Evolutionary conservation across 2,797 vertebrate species (phyloP).

Genomic region (Neopelma chrysocephalum): DNA sequence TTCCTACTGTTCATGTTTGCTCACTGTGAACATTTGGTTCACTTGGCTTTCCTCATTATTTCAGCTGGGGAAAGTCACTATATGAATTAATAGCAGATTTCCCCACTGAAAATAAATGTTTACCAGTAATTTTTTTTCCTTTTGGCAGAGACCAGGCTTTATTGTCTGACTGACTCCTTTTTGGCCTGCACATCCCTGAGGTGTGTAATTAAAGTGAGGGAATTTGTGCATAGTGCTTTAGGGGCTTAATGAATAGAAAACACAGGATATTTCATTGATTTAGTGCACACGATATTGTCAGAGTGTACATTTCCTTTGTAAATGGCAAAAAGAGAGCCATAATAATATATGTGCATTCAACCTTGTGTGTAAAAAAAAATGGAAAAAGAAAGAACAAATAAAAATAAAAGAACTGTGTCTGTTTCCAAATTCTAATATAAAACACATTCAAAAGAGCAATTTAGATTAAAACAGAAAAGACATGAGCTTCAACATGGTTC

Average conservation of each 20-base stretch:
- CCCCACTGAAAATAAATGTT: slow-evolving; percentile 82
- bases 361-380: slow-evolving; percentile 20
- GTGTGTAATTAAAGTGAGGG: slow-evolving; percentile 82
- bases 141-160: slow-evolving; percentile 76
- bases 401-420: slow-evolving; percentile 61
- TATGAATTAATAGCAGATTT: slow-evolving; percentile 82
- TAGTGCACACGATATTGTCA: slow-evolving; percentile 68
- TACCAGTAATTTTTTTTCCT: slow-evolving; percentile 63
- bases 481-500: slow-evolving; percentile 64
- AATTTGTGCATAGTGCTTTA: slow-evolving; percentile 77
- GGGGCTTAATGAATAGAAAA: slow-evolving; percentile 79
- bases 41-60: slow-evolving; percentile 79
- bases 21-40: slow-evolving; percentile 78
- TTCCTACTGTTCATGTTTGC: slow-evolving; percentile 74
- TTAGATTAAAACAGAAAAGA: slow-evolving; percentile 69
- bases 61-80: slow-evolving; percentile 79
- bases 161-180: slow-evolving; percentile 76
- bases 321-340: slow-evolving; percentile 66
- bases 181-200: slow-evolving; percentile 76
- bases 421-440: slow-evolving; percentile 72
- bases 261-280: slow-evolving; percentile 76
- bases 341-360: slow-evolving; percentile 68
- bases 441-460: slow-evolving; percentile 72
- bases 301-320: slow-evolving; percentile 72
- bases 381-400: neutral